Base-by-base conservation (phyloP, 1,140 invertebrate species). In the Ericerus pela region DNA sequence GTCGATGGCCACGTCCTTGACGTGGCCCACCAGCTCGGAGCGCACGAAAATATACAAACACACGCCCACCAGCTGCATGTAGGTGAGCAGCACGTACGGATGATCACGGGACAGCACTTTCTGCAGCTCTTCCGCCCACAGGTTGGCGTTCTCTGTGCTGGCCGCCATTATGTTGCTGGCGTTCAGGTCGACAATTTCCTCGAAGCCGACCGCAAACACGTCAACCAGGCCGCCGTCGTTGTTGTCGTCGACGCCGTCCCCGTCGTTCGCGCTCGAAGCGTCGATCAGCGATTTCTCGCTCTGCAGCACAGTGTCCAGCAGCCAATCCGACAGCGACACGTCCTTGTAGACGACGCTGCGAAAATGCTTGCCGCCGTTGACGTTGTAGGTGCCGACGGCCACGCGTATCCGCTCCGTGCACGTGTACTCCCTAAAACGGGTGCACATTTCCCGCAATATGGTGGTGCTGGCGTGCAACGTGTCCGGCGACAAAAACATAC, bases 171-270 rank as follows among this genome's bases (percentile, higher is more conserved):
- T 99, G 69, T 99, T 99, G 56, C 87, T 86, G 3, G 96, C 96
- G 77, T 96, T 99, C 43, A 99, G 73, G 74, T 99, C 96, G 10
- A 99, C 95, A 62, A 99, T 98, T 79, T 99, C 96, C 72, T 99
- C 88, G 73, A 99, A 97, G 18, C 96, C 96, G 67, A 99, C 90
- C 2, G 91, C 93, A 76, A 85, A 97, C 55, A 99, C 87, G 71
- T 98, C 94, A 29, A 85, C 79, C 36, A 82, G 81, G 41, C 72
- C 61, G 58, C 47, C 64, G 65, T 60, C 30, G 56, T 67, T 47
- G n/a, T n/a, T n/a, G n/a, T n/a, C n/a, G n/a, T n/a, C n/a, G n/a
- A n/a, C n/a, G n/a, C n/a, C n/a, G n/a, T 52, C 51, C 6, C 26
- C 12, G 18, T 56, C 54, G 24, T 56, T 38, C 1, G 54, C 14